Evolutionary conservation across 2,888 invertebrate species (phyloP).

Genomic region (Portevinia maculata): DNA sequence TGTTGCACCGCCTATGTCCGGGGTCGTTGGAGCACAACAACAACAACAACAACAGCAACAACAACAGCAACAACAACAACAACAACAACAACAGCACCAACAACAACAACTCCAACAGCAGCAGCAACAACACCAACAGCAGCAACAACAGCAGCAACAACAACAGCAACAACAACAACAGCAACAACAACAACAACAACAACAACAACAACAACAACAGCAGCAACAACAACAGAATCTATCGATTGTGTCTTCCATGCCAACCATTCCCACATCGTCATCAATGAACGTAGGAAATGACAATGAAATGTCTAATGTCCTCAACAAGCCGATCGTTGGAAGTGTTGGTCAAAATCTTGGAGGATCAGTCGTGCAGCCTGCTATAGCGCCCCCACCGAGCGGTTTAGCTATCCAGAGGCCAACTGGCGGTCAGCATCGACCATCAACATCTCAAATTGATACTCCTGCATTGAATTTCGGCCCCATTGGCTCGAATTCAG

Average conservation of each 20-base stretch:
- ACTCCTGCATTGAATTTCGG: slow-evolving; percentile 78
- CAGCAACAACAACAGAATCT: slow-evolving; percentile 45
- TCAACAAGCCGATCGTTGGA: slow-evolving; percentile 69
- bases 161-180: slow-evolving; percentile 73
- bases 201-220: not conserved
- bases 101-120: slow-evolving; percentile 76
- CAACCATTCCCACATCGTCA: slow-evolving; percentile 58
- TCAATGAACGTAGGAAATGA: slow-evolving; percentile 59
- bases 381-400: slow-evolving; percentile 76
- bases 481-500: slow-evolving; percentile 79
- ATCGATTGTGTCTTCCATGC: slow-evolving; percentile 56
- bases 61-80: slow-evolving; percentile 72
- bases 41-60: slow-evolving; percentile 75
- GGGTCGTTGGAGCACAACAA: slow-evolving; percentile 68
- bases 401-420: slow-evolving; percentile 81
- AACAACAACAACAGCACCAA: slow-evolving; percentile 59
- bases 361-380: slow-evolving; percentile 50
- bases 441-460: slow-evolving; percentile 75
- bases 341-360: slow-evolving; percentile 44
- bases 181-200: slow-evolving; percentile 76
- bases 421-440: slow-evolving; percentile 76
- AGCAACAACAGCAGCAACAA: slow-evolving; percentile 69
- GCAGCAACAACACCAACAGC: slow-evolving; percentile 73
- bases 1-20: slow-evolving; percentile 71
- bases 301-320: slow-evolving; percentile 70